Base-by-base conservation (phyloP, 2,888 invertebrate genomes). In the Hesperia comma region DNA sequence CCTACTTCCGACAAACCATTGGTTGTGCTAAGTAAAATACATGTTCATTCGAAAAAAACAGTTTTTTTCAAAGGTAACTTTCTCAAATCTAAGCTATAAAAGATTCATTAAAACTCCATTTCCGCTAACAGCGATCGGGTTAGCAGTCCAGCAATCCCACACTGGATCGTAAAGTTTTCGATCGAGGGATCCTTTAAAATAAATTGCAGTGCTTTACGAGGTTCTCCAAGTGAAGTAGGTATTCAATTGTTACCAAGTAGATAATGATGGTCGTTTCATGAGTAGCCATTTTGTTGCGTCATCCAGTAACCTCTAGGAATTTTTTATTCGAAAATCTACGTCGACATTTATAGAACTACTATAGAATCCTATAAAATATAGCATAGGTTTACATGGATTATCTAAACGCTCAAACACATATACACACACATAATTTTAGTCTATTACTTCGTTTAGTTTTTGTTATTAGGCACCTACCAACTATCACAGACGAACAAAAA, bases 161-260 rank as follows among this genome's bases (percentile, higher is more conserved):
- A 43, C n/a, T 43, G 26, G 57, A 57, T 57, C 57, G 57, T 57
- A 57, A 57, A 57, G 57, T 57, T 57, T 57, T 43, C 43, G 43
- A 57, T 57, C 57, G 43, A 43, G 41, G 57, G 26, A 57, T 57
- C 57, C 57, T 43, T 57, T 57, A 57, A 57, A 57, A 57, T 57
- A 57, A 57, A 57, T 57, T 57, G 43, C 43, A 57, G 41, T 57
- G 41, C 43, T 43, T 57, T 57, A 57, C 57, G 57, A 43, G 26
- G 26, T 57, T 43, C 15, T n/a, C 41, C 10, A 41, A 41, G 40
- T 56, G 41, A 57, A 41, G 57, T 57, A 21, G 57, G 40, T 41
- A 21, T 57, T 57, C 41, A 57, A 41, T 57, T 57, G 57, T 57
- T 57, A 57, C 56, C 37, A 56, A 56, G 56, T 37, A 19, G 40